Evolutionary conservation across 2,113 vertebrate species (phyloP), one percentile per base, ranked within the genome.

Genomic region (Lichenostomus cassidix): DNA sequence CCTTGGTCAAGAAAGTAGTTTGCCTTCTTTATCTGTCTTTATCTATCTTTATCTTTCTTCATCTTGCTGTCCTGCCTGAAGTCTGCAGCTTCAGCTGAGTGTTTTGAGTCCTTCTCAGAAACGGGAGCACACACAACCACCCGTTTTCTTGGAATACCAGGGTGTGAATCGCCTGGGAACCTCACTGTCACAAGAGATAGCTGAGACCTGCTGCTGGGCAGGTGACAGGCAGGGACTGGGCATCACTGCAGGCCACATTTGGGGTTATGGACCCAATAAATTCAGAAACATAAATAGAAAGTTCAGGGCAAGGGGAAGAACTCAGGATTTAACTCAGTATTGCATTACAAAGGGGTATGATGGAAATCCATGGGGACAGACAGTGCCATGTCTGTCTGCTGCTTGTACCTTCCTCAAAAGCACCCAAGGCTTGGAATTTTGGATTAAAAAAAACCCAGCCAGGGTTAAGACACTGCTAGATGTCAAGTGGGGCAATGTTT

Each of bases 131-230:
- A 12, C 65, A 47, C 29, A 50, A 19, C 31, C 1, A 33, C 7
- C 24, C 2, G 19, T 42, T 52, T 35, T 39, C 14, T 5, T 59
- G 59, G 56, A n/a, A 33, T 39, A 15, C 3, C 50, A 3, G 1
- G 2, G 15, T 7, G 42, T 28, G 55, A 67, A 24, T 39, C 35
- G 4, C 33, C 39, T 58, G 56, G 21, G 42, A 44, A 81, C 29
- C 8, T 56, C 64, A 13, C 14, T 39, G 23, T 23, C 41, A 10
- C 1, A 0, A 33, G 70, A 49, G 21, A 10, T 1, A 12, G 31
- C 0, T 27, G 41, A 80, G 53, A 22, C 55, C 27, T 46, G 25
- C n/a, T 67, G 27, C 52, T 82, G 28, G 23, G 39, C n/a, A 22
- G 41, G 76, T 28, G 76, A 71, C 52, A 60, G 55, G 46, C 41